Base-by-base conservation (phyloP, 2,113 vertebrate genomes). In the Candoia aspera region DNA sequence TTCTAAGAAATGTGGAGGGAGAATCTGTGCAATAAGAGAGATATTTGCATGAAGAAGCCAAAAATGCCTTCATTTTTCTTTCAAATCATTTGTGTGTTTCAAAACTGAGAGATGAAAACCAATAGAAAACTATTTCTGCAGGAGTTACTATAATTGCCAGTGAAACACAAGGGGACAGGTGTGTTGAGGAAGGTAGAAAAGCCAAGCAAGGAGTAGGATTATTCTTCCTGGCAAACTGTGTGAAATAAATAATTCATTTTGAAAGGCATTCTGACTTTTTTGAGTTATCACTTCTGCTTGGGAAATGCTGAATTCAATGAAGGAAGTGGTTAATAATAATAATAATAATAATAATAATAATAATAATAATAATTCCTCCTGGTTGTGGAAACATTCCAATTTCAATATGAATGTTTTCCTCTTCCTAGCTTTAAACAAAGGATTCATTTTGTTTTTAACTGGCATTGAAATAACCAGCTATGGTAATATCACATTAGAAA, bases 31-130 rank as follows among this genome's bases (percentile, higher is more conserved):
- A 90, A 79, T 8, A 95, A 92, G 93, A 92, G n/a, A 93, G 84
- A 83, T 2, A 92, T 91, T 86, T 95, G 12, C n/a, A 87, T 92
- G 94, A 73, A 33, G 57, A 10, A 96, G 2, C 21, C 4, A 94
- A 95, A 94, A 92, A 23, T 85, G 49, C 86, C 62, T 90, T 92
- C 12, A 4, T 33, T 96, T 79, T 54, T n/a, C 15, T n/a, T 91
- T 33, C 2, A 94, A 93, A 92, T 86, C 37, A 49, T 95, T 92
- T 83, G 79, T 29, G 91, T 53, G 42, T 59, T 53, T n/a, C 46
- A 89, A 83, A 91, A 79, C n/a, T 94, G 53, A 8, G n/a, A 88
- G 64, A 90, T 55, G 86, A 88, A 94, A 15, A 68, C 46, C 46
- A 57, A 92, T 60, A 92, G 92, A 92, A 57, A 83, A 58, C 2